phyloP scores from a whole-genome alignment of 2,888 invertebrate genomes.

The Acanthosepion lycidas region DNA sequence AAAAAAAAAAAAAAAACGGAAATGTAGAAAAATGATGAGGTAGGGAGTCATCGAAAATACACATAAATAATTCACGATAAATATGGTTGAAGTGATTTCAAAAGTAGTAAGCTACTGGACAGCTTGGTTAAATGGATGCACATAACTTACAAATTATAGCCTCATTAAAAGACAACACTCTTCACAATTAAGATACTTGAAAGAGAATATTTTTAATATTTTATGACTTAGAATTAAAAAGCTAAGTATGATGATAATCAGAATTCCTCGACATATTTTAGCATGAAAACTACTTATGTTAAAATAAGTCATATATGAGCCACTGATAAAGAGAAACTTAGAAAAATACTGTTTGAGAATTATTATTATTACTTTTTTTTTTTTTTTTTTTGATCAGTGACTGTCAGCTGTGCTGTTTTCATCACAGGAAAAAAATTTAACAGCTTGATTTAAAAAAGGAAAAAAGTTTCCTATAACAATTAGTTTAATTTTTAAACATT shows the following conservation, averaged over 20 bases:
- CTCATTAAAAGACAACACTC: background rate
- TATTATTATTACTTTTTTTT: background rate
- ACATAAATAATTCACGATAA: background rate
- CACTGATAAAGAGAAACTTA: background rate
- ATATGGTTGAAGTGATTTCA: background rate
- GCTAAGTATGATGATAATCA: background rate
- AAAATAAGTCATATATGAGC: background rate
- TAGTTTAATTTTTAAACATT: background rate
- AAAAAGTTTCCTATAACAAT: background rate
- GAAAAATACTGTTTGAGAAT: too few species aligned
- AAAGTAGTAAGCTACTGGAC: background rate
- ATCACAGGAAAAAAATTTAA: background rate
- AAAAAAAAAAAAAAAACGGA: background rate
- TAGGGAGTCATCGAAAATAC: background rate
- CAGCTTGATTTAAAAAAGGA: background rate
- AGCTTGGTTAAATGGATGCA: background rate
- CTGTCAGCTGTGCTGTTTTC: background rate
- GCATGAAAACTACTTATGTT: background rate
- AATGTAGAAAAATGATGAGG: slow-evolving; percentile 20
- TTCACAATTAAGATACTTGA: background rate
- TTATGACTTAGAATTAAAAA: background rate
- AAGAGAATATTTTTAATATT: background rate
- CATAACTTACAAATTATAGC: background rate
- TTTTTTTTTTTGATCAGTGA: background rate
- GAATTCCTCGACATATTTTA: background rate